Evolutionary conservation across 2,797 vertebrate species (phyloP), one percentile per base, ranked within the genome.

Genomic region (Oceanodroma leucorhoa): DNA sequence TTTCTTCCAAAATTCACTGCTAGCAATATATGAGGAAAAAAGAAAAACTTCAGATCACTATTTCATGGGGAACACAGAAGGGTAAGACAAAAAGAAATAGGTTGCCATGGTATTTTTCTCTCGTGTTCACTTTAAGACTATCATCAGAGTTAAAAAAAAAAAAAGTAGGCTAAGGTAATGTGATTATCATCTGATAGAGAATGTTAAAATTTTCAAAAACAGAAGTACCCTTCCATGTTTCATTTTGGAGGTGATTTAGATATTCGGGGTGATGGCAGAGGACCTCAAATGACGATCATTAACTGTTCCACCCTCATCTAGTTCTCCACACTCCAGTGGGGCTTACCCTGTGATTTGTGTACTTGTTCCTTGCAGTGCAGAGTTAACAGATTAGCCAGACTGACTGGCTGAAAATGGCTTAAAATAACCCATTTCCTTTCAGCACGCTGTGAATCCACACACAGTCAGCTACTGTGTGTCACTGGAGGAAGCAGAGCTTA

Each of bases 351-450:
- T 66, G 64, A 46, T 64, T 40, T 40, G 3, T 38, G 13, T 34
- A 26, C 32, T 54, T 61, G 24, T 16, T 87, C 64, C 46, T 54
- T 64, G 32, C 46, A 70, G 89, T 34, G 53, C 32, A 55, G 55
- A 62, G 10, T 45, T 89, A 57, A 67, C 29, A 69, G 26, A 72
- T 78, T 27, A 84, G 51, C 64, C 78, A 66, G 55, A 34, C 12
- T 20, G 48, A 41, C 23, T 76, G 71, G 5, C 40, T 87, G 81
- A 61, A 92, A 96, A 91, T 87, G 53, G 17, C 48, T 90, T 85
- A 50, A 94, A 94, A 95, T 72, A 79, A 72, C 46, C 60, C 32
- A 27, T 87, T 94, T 87, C 55, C 62, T 79, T 92, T 62, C 79
- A 94, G 51, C 41, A 83, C 4, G 0, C 38, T 48, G 8, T 78